Base-by-base conservation (phyloP, 2,888 invertebrate genomes). In the Cabera pusaria region DNA sequence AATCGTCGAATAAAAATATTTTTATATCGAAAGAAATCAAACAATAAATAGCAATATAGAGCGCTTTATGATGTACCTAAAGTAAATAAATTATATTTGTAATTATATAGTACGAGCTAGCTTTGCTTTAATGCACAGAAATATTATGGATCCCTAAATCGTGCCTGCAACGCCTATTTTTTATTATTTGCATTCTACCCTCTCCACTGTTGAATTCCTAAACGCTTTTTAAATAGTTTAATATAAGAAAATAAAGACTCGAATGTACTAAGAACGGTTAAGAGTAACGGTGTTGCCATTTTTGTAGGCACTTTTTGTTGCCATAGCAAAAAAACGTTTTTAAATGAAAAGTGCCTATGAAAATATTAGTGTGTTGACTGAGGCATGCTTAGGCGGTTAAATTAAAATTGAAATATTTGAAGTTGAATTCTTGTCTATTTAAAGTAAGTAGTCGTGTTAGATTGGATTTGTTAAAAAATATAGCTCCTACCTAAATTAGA, bases 191-290 rank as follows among this genome's bases (percentile, higher is more conserved):
- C 59, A 31, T 55, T 48, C 43, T 47, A 27, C 61, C 69, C 55
- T 32, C 29, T 64, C 69, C 67, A 64, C 57, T 66, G 68, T 68
- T 68, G 45, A 55, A 63, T 52, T 68, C 67, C 69, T 49, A 33
- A 44, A 29, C 28, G 55, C 12, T 64, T 27, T 48, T 50, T 44
- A 44, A 50, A 55, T 39, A 35, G 38, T 20, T 33, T 59, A 32
- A 23, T 36, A 60, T 17, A 63, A 61, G 54, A 51, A 52, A 52
- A 52, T 52, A 38, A 59, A 69, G 65, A 71, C 59, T 71, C 60
- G 53, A 58, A 50, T 55, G 56, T 55, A 51, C 40, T 56, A 49
- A 54, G 46, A 54, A 60, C 47, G 54, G 56, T 52, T 55, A 55
- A 43, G 56, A 46, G 44, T 39, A 60, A 19, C 14, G 23, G 23